Percentiles rank a stretch among this genome's conserved stretches.
phyloP scores from a whole-genome alignment of 2,113 vertebrate genomes.

The Ochotona curzoniae region DNA sequence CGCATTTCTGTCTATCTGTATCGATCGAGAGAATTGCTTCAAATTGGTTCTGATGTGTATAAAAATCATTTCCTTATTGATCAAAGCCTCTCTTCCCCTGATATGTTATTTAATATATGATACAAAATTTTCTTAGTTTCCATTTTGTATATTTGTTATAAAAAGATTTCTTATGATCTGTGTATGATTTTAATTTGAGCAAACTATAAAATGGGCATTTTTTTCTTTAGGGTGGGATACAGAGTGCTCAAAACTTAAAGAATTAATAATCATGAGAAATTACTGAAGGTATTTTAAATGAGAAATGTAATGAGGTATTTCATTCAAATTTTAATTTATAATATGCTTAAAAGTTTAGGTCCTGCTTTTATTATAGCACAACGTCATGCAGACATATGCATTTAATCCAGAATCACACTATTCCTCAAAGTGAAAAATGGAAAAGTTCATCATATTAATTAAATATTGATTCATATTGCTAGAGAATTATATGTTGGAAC shows the following conservation, averaged over 20 bases:
- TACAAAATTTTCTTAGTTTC: slow-evolving; percentile 64
- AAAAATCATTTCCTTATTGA: slow-evolving; percentile 90
- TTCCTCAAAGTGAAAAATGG: slow-evolving; percentile 30
- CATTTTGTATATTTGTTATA: slow-evolving; percentile 70
- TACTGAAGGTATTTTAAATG: slow-evolving; percentile 62
- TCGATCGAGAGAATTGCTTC: slow-evolving; percentile 88
- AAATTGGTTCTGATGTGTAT: slow-evolving; percentile 90
- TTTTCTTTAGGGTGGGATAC: slow-evolving; percentile 70
- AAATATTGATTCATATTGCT: not conserved
- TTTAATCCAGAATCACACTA: not conserved
- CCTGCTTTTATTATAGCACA: slow-evolving; percentile 38
- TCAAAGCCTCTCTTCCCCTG: slow-evolving; percentile 83
- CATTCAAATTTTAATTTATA: slow-evolving; percentile 62
- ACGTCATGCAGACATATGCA: not conserved
- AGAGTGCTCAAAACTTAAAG: slow-evolving; percentile 70
- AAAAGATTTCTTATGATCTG: slow-evolving; percentile 78
- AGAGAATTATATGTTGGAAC: slow-evolving; percentile 16
- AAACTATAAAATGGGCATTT: slow-evolving; percentile 74
- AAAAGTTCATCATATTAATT: not conserved
- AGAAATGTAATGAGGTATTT: slow-evolving; percentile 62
- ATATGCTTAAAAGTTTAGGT: slow-evolving; percentile 53
- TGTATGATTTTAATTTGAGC: slow-evolving; percentile 68
- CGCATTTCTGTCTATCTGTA: slow-evolving; percentile 90
- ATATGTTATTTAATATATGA: slow-evolving; percentile 84
- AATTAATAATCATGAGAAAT: slow-evolving; percentile 65